Conservation (phyloP, 37 sponge, comb jelly and placozoan genomes). For the Petrosia ficiformis region DNA sequence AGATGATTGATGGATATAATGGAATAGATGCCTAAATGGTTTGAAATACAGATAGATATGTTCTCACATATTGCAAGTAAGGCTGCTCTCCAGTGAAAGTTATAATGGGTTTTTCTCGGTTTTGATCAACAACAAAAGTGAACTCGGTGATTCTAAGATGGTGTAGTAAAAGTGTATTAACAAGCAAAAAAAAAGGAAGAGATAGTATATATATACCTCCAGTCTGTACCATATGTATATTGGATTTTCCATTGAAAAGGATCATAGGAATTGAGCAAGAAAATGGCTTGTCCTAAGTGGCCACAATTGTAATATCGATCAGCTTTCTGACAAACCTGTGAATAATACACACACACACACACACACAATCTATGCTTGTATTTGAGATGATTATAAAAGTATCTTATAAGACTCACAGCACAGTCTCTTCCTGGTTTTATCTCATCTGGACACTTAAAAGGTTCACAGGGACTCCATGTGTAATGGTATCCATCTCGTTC, state of each 20-base stretch:
- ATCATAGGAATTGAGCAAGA: not conserved
- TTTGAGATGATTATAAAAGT: not conserved
- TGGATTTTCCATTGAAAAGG: conserved; percentile 17
- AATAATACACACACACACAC: no score
- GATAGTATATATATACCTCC: no score
- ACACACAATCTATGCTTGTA: not conserved
- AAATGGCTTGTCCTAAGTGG: conserved; percentile 6
- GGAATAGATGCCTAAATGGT: not conserved
- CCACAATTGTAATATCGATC: conserved; percentile 35
- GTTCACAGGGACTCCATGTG: conserved; percentile 28
- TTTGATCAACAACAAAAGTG: conserved; percentile 32
- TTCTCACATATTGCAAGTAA: conserved; percentile 35
- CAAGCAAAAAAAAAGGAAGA: no score
- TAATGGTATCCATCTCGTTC: conserved; percentile 2
- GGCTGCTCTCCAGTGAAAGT: conserved; percentile 27
- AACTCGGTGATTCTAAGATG: conserved; percentile 36
- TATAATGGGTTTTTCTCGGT: conserved; percentile 14
- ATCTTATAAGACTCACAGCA: conserved; percentile 16
- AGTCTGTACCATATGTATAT: conserved; percentile 21
- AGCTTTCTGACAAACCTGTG: conserved; percentile 37
- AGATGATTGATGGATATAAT: no score
- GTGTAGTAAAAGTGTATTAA: not conserved
- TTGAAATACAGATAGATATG: not conserved
- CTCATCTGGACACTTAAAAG: conserved; percentile 1
- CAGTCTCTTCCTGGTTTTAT: conserved; percentile 15